Conservation (phyloP, 2,113 vertebrate species). For the Myiagra hebetior region DNA sequence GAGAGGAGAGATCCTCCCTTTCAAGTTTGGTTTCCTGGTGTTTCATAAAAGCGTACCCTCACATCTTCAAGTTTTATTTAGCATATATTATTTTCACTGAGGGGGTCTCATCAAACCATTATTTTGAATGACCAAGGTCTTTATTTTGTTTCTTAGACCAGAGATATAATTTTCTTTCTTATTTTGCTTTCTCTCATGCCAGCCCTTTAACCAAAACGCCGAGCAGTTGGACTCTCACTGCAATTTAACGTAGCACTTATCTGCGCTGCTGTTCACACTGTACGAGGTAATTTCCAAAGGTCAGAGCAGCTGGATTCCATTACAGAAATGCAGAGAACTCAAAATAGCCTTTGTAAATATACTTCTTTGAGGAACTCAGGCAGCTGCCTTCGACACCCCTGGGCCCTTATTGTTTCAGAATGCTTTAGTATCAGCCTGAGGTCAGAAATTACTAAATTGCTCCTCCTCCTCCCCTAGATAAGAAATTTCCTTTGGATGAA, state of each 20-base stretch:
- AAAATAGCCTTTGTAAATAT: constrained; percentile 69
- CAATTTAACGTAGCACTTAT: constrained; percentile 64
- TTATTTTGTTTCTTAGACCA: neutral
- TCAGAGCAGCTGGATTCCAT: constrained; percentile 76
- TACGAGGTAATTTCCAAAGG: constrained; percentile 67
- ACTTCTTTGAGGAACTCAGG: constrained; percentile 72
- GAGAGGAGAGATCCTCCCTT: neutral
- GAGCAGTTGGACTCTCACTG: constrained; percentile 60
- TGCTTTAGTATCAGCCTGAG: constrained; percentile 67
- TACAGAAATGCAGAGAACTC: constrained; percentile 65
- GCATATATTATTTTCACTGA: neutral
- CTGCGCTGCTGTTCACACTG: constrained; percentile 72
- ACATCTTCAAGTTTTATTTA: neutral
- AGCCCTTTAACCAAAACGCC: neutral
- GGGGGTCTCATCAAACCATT: constrained; percentile 19
- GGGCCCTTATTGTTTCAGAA: constrained; percentile 68
- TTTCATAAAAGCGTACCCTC: rapidly evolving
- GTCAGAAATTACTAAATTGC: constrained; percentile 71
- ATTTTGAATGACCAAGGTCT: neutral
- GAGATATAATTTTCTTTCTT: neutral
- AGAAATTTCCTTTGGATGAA: constrained; percentile 67
- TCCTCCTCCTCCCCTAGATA: constrained; percentile 18
- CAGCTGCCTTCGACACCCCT: constrained; percentile 65
- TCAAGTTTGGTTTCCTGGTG: neutral
- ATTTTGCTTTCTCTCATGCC: neutral